Percentiles rank a stretch among this genome's conserved stretches.
phyloP scores from a whole-genome alignment of 2,888 invertebrate species.

The Leucophora obtusa region DNA sequence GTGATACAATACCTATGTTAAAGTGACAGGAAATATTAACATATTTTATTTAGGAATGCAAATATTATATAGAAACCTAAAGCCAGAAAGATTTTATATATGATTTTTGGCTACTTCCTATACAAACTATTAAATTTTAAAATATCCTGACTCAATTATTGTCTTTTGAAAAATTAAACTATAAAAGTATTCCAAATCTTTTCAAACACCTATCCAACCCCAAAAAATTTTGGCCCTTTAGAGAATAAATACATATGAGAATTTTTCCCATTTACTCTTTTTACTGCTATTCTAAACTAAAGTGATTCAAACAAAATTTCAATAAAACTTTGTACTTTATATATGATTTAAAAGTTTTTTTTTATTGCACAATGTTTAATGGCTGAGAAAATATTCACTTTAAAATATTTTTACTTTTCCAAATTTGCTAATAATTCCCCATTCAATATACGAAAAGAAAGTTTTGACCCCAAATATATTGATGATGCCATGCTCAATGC shows the following conservation, averaged over 20 bases:
- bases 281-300: too few species aligned
- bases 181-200: too few species aligned
- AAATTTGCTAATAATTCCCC: slow-evolving; percentile 19
- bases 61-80: too few species aligned
- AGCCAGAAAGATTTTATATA: too few species aligned
- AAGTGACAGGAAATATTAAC: background rate
- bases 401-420: background rate
- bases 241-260: too few species aligned
- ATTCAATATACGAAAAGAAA: background rate
- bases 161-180: too few species aligned
- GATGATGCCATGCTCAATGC: slow-evolving; percentile 2
- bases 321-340: background rate
- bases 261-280: too few species aligned
- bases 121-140: too few species aligned
- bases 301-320: background rate
- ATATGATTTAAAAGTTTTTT: background rate
- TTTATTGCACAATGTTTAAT: slow-evolving; percentile 13
- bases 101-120: too few species aligned
- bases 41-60: background rate
- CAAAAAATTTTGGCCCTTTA: too few species aligned
- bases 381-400: slow-evolving; percentile 2
- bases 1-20: background rate
- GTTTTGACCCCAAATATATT: background rate
- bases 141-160: too few species aligned
- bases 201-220: too few species aligned